Base-by-base conservation (phyloP, 64 coral and sea anemone species). In the Hydrozoanthus tunicans region DNA sequence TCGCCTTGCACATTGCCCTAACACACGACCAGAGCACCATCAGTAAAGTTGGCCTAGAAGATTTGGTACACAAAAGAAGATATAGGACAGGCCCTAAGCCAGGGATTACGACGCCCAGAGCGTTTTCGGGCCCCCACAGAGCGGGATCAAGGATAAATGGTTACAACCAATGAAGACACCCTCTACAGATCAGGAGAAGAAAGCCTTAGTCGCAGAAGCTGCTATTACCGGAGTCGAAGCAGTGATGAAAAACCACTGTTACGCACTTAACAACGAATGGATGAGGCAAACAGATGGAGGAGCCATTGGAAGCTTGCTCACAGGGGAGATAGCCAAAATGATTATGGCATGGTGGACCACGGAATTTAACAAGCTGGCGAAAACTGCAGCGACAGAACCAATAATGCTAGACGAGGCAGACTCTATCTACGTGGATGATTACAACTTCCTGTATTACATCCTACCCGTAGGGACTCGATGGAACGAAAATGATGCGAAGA, bases 371-470 rank as follows among this genome's bases (percentile, higher is more conserved):
- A 13, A 61, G 2, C 4, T 83, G 9, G 5, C 81, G 27, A 13
- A 14, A 83, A 83, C 6, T 58, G 81, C 58, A 83, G 59, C 81
- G 14, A 12, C 81, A 14, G 3, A 6, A 11, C 81, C 56, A 32
- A 62, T 61, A 53, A 6, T 83, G 63, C 13, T 83, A 62, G 52
- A 83, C 17, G 63, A 83, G 6, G 52, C 57, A 67, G 59, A 83
- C 17, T 83, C 81, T 2, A 9, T 83, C 11, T 83, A 83, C 32
- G 81, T 83, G 7, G 11, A 61, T 67, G 81, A 83, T 15, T 83
- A 63, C 12, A 78, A 25, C 9, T 7, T n/a, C n/a, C n/a, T n/a
- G n/a, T n/a, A 24, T 32, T 78, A 78, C 9, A 63, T 83, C 10
- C 63, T 83, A 64, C 59, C 58, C 52, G 2, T 0, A 3, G 13